These are phyloP conservation scores for Drosophila orena DNA, from an alignment of 1,140 invertebrate species.

Conservation along the genomic window DNA sequence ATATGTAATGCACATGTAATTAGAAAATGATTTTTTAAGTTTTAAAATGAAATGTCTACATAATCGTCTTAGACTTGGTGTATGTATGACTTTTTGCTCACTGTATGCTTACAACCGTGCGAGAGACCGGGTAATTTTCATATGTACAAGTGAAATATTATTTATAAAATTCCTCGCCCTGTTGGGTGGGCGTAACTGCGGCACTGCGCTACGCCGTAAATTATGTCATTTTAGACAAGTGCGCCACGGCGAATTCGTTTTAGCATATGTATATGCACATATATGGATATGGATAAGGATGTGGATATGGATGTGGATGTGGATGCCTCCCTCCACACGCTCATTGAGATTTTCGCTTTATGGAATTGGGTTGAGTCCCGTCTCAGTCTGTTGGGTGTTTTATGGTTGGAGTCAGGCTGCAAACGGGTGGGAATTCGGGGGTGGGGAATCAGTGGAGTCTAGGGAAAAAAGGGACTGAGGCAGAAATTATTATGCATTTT, in stretches of 20 bases:
- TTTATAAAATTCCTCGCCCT: slow-evolving; percentile 79
- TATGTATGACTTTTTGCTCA: slow-evolving; percentile 20
- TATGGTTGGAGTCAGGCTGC: background rate
- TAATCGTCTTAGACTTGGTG: too few species aligned
- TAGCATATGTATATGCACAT: slow-evolving; percentile 48
- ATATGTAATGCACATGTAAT: background rate
- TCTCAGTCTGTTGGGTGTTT: slow-evolving; percentile 14
- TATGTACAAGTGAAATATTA: slow-evolving; percentile 79
- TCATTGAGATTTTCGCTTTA: slow-evolving; percentile 66
- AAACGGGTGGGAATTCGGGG: background rate
- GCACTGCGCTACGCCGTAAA: slow-evolving; percentile 79
- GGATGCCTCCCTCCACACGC: slow-evolving; percentile 4
- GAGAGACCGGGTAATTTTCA: slow-evolving; percentile 63
- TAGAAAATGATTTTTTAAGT: too few species aligned
- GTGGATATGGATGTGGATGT: slow-evolving; percentile 4
- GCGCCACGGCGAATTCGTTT: slow-evolving; percentile 62
- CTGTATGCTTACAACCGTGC: slow-evolving; percentile 22
- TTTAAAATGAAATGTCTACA: too few species aligned
- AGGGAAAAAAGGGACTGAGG: slow-evolving; percentile 5
- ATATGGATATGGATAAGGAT: background rate
- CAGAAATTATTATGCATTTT: slow-evolving; percentile 74
- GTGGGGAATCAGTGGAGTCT: background rate
- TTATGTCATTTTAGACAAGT: slow-evolving; percentile 82
- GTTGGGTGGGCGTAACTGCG: slow-evolving; percentile 77
- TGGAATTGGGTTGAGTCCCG: slow-evolving; percentile 76